Base-by-base conservation (phyloP, 2,888 invertebrate genomes). In the Tetranychus piercei region DNA sequence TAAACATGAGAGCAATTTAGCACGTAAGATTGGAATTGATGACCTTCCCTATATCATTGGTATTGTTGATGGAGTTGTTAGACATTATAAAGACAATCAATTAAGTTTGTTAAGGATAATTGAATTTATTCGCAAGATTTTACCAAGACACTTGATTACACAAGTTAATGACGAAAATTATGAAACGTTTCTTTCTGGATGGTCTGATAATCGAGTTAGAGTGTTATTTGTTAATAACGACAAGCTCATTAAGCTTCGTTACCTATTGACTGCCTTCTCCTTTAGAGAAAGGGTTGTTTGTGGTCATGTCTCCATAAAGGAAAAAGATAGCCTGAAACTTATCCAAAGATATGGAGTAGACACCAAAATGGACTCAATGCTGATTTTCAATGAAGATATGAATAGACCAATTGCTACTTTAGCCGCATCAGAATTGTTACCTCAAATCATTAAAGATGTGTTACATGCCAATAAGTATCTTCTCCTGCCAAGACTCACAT, bases 381-480 rank as follows among this genome's bases (percentile, higher is more conserved):
- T 95, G 78, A 85, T 96, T 76, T 91, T 96, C 81, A 94, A 94
- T 83, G 96, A 96, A 81, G 82, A 84, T 76, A 89, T 90, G 81
- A 84, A 86, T 18, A 86, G 88, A 79, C 91, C 94, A 0, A 89
- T 90, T 76, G 93, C 92, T 64, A 90, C 90, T 77, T 87, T 94
- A 77, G 89, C 90, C 79, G 94, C 94, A 88, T 72, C 74, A 1
- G 92, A 94, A 82, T 90, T 96, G 81, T 90, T 93, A 15, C 89
- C 90, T 44, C 88, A 89, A 80, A 91, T 92, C 0, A 86, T 96
- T 82, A 89, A 89, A 78, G 91, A 94, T 82, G 87, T 94, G 74
- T 89, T 96, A 76, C 88, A 90, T 75, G 88, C 89, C 71, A 94
- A 96, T 84, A 91, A 91, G 82, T 91, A 90, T 84, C 85, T 96